Evolutionary conservation across 1,140 invertebrate genomes (phyloP), one percentile per base, ranked within the genome.

Genomic region (Metopolophium dirhodum): DNA sequence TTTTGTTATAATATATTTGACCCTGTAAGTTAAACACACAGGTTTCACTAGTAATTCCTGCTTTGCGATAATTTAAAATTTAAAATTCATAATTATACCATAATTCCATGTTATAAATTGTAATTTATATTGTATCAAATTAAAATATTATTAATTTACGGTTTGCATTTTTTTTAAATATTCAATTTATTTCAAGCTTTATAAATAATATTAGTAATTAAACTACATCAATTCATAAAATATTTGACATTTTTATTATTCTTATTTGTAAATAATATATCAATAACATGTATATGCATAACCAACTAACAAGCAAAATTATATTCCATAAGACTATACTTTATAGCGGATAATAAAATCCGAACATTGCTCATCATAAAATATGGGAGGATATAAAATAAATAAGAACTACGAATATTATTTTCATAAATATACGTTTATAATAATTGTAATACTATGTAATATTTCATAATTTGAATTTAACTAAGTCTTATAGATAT

Each of bases 401-500:
- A n/a, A 77, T 77, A 77, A 77, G n/a, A 77, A 77, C 61, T 77
- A 77, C 14, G 61, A 77, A 77, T 77, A 77, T 77, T 77, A 77
- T 77, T n/a, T 77, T 77, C 61, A n/a, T 77, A 77, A 77, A 77
- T 77, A n/a, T 77, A n/a, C 30, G 61, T 77, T 77, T n/a, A 77
- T 77, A n/a, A n/a, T 77, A 77, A 77, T 35, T 77, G 14, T 77
- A 77, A 77, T 77, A 77, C n/a, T n/a, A 77, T n/a, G n/a, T 77
- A 77, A 77, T 77, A 77, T n/a, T 77, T 77, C 61, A 77, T 77
- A 18, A 77, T 77, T 77, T n/a, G n/a, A 77, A 77, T 77, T 77
- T 77, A n/a, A 77, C 61, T n/a, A 77, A 77, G 14, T 77, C n/a
- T 77, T 77, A 61, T 68, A 77, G 14, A 77, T n/a, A 77, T 77